These are phyloP conservation scores for Equus quagga DNA, from an alignment of 2,113 vertebrate species.

Conservation along the genomic window DNA sequence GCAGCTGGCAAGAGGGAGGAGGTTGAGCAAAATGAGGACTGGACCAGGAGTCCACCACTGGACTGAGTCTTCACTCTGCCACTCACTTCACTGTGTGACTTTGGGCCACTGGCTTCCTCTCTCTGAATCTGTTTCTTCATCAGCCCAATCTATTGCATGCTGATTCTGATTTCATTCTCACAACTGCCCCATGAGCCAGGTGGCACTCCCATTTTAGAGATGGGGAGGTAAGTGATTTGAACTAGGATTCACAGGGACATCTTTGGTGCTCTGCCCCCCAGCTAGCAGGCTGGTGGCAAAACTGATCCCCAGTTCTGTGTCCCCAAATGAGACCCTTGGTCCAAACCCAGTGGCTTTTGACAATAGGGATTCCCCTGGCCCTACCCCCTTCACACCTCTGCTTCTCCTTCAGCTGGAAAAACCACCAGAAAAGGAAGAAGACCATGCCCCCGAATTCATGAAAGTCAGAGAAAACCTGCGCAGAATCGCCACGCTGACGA, in stretches of 20 bases:
- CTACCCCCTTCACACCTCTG: not conserved
- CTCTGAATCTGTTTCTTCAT: not conserved
- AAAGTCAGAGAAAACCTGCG: conserved; percentile 97
- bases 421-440: conserved; percentile 90
- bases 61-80: not conserved
- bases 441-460: conserved; percentile 95
- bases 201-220: not conserved
- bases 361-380: not conserved
- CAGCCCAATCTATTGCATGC: not conserved
- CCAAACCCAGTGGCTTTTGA: not conserved
- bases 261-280: not conserved
- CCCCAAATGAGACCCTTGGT: not conserved
- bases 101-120: not conserved
- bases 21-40: not conserved
- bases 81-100: not conserved
- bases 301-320: not conserved
- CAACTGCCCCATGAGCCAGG: not conserved
- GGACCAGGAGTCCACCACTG: not conserved
- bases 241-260: not conserved
- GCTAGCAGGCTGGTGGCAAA: not conserved
- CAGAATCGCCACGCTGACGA: conserved; percentile 87
- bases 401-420: conserved; percentile 91
- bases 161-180: not conserved
- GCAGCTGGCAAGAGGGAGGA: not conserved
- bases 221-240: not conserved